Conservation (phyloP, 2,113 vertebrate genomes). For the Ahaetulla prasina region DNA sequence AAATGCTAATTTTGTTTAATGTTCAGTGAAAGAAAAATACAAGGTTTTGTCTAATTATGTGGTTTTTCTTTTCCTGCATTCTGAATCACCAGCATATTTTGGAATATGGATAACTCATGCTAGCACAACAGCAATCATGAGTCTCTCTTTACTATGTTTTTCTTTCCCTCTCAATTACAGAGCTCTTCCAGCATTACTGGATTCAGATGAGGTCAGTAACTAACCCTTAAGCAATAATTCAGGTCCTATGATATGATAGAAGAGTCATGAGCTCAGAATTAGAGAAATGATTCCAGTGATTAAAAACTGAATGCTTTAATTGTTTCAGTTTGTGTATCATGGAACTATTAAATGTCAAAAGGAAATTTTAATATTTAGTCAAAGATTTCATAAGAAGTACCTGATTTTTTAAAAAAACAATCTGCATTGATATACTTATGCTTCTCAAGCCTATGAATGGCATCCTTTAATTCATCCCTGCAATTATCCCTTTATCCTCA, state of each 20-base stretch:
- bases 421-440: neutral
- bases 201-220: constrained; percentile 82
- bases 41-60: neutral
- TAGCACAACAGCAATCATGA: neutral
- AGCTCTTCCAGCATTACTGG: constrained; percentile 78
- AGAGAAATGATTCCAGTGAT: constrained; percentile 7
- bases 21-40: neutral
- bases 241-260: constrained; percentile 43
- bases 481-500: neutral
- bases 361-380: neutral
- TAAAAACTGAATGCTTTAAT: constrained; percentile 11
- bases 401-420: neutral
- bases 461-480: neutral
- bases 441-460: neutral
- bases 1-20: neutral
- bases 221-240: constrained; percentile 31
- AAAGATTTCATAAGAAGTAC: neutral
- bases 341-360: neutral
- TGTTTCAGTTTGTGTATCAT: neutral
- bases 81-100: neutral
- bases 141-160: neutral
- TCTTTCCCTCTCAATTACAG: constrained; percentile 48
- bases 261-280: constrained; percentile 36
- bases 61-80: neutral
- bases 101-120: neutral